Evolutionary conservation across 2,113 vertebrate species (phyloP).

Genomic region (Pelecanoides urinatrix): DNA sequence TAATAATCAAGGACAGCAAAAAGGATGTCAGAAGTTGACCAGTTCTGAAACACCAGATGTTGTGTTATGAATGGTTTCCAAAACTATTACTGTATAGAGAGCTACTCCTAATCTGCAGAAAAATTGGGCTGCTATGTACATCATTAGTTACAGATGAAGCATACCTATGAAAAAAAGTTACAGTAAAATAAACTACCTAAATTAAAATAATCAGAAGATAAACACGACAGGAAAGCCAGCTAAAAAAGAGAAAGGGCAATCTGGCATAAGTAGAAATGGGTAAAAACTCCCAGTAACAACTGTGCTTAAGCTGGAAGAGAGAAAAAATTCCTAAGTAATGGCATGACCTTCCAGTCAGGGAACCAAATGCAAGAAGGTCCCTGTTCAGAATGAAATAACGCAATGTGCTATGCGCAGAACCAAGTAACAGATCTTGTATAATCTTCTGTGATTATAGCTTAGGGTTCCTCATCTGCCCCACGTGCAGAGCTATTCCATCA

Average conservation of each 20-base stretch:
- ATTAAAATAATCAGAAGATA: neutral
- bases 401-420: fast-evolving
- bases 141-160: neutral
- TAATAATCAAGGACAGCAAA: neutral
- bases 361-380: neutral
- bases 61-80: neutral
- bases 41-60: neutral
- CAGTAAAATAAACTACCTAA: neutral
- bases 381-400: neutral
- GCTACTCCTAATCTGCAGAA: neutral
- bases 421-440: neutral
- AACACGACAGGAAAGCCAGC: neutral
- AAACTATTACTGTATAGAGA: neutral
- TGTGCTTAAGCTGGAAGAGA: neutral
- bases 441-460: neutral
- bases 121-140: neutral
- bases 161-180: neutral
- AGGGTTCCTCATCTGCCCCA: neutral
- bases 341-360: neutral
- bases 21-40: neutral
- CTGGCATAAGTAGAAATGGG: neutral
- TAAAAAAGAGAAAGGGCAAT: neutral
- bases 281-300: neutral
- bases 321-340: neutral
- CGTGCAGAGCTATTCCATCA: neutral